Evolutionary conservation across 2,888 invertebrate genomes (phyloP).

Genomic region (Pseudococcus longispinus): DNA sequence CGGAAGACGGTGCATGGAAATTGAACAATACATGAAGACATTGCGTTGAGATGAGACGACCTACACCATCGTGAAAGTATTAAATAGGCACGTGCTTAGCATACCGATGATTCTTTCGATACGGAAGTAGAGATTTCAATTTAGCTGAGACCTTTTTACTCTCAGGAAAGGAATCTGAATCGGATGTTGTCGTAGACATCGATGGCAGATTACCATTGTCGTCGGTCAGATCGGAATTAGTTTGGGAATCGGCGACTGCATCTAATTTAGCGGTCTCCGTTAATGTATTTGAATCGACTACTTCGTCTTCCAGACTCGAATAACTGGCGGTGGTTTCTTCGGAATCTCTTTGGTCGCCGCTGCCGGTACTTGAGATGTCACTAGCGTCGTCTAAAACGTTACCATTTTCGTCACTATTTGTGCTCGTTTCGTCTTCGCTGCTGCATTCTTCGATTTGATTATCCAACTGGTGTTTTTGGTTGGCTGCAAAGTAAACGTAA

Average conservation of each 20-base stretch:
- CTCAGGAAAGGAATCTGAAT: conserved; percentile 29
- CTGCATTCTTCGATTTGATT: conserved; percentile 62
- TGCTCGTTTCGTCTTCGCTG: conserved; percentile 52
- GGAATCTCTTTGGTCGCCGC: conserved; percentile 61
- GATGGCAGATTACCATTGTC: conserved; percentile 44
- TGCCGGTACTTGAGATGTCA: conserved; percentile 59
- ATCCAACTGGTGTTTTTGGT: conserved; percentile 63
- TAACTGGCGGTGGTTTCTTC: conserved; percentile 67
- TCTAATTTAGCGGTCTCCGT: background rate
- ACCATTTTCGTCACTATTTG: conserved; percentile 58
- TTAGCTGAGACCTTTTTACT: conserved; percentile 36
- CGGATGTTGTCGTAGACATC: conserved; percentile 36
- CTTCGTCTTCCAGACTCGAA: conserved; percentile 67
- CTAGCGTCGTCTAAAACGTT: conserved; percentile 62
- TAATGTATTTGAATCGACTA: conserved; percentile 58
- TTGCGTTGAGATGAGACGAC: background rate
- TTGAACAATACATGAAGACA: background rate
- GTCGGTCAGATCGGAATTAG: background rate
- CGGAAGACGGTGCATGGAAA: conserved; percentile 15
- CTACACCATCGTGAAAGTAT: background rate
- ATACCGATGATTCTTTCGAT: conserved; percentile 20
- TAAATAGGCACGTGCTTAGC: background rate
- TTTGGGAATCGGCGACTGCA: background rate
- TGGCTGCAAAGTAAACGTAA: conserved; percentile 61
- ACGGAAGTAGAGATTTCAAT: conserved; percentile 40